Conservation (phyloP, 2,888 invertebrate species). For the Carterocephalus palaemon region DNA sequence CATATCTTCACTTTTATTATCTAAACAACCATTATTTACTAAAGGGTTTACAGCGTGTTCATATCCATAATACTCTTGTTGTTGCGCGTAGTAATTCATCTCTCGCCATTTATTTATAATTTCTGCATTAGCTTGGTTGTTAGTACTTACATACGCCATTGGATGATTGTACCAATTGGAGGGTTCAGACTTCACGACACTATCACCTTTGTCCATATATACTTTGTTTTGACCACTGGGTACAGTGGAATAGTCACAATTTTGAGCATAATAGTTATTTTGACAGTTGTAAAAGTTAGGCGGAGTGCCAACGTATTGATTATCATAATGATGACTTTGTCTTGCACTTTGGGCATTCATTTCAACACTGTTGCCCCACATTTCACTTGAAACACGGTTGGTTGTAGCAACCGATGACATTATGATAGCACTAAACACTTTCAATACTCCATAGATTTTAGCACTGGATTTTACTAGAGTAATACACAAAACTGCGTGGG, state of each 20-base stretch:
- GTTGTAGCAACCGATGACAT: constrained; percentile 63
- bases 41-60: constrained; percentile 44
- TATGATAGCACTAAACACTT: constrained; percentile 38
- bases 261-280: constrained; percentile 50
- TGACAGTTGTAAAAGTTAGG: constrained; percentile 53
- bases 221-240: constrained; percentile 46
- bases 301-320: constrained; percentile 48
- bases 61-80: constrained; percentile 49
- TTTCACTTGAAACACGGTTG: constrained; percentile 60
- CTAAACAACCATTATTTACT: constrained; percentile 38
- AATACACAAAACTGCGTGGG: constrained; percentile 68
- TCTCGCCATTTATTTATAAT: constrained; percentile 63
- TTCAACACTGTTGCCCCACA: constrained; percentile 63
- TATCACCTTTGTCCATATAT: constrained; percentile 41
- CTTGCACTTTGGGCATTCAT: constrained; percentile 53
- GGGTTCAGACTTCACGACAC: constrained; percentile 59
- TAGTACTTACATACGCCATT: constrained; percentile 42
- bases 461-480: no score
- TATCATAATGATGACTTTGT: constrained; percentile 50
- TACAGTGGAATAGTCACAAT: constrained; percentile 48
- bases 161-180: constrained; percentile 54
- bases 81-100: constrained; percentile 56
- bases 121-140: constrained; percentile 46
- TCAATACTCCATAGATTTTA: constrained; percentile 41
- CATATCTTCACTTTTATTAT: constrained; percentile 48